Conservation (phyloP, 2,888 invertebrate species). For the Drosophila kambysellisi region DNA sequence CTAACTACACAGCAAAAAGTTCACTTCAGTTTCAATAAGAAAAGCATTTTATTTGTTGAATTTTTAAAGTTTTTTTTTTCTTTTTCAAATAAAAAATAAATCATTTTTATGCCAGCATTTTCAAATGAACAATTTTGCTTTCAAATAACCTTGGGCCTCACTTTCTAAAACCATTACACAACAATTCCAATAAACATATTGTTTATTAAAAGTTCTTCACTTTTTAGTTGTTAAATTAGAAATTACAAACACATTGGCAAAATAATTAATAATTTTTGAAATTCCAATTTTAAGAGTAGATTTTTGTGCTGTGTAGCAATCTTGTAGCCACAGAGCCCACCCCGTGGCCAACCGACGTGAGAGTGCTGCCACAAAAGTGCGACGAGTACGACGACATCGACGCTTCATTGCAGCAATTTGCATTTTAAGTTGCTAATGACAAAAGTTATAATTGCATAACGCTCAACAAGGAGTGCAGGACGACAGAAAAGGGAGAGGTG, state of each 20-base stretch:
- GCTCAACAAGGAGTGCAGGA: constrained; percentile 64
- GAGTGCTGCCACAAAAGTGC: constrained; percentile 53
- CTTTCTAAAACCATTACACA: not conserved
- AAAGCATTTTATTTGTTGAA: not conserved
- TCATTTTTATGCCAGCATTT: not conserved
- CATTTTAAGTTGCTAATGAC: constrained; percentile 83
- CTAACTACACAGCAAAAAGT: constrained; percentile 13
- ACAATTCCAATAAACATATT: not conserved
- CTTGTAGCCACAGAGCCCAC: not conserved
- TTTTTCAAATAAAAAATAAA: not conserved
- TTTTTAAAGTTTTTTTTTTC: not conserved
- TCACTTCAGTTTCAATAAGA: not conserved
- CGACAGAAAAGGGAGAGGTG: constrained; percentile 16
- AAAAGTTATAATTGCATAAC: constrained; percentile 84
- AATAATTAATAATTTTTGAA: not conserved
- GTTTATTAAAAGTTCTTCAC: not conserved
- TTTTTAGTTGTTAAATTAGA: not conserved
- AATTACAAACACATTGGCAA: not conserved
- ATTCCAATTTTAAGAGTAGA: not conserved
- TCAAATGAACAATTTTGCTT: not conserved
- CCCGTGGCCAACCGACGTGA: constrained; percentile 25
- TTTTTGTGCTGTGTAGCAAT: constrained; percentile 8
- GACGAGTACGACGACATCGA: constrained; percentile 45
- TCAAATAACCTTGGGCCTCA: not conserved
- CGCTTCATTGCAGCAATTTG: constrained; percentile 82